A percentile compares a stretch with the other conserved stretches of the same genome.
phyloP scores from a whole-genome alignment of 2,797 vertebrate genomes.

The Protonibea diacanthus region DNA sequence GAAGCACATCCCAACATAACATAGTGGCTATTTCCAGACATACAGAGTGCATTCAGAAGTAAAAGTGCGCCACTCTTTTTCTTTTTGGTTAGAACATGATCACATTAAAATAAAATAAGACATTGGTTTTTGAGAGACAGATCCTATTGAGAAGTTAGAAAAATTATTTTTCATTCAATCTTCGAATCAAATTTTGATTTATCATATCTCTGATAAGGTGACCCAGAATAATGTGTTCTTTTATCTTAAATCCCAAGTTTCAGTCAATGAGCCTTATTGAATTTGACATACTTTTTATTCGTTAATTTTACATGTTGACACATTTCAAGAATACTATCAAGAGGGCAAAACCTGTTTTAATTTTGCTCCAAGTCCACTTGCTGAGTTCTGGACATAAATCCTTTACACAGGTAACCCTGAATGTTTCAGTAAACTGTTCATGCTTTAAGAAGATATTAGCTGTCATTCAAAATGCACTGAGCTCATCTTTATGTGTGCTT shows the following conservation, averaged over 20 bases:
- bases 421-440: background rate
- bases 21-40: background rate
- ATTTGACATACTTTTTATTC: background rate
- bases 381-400: background rate
- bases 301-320: background rate
- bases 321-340: background rate
- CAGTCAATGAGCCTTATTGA: no score
- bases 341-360: background rate
- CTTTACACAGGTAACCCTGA: background rate
- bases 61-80: background rate
- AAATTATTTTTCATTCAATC: background rate
- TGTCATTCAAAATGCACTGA: slow-evolving; percentile 7
- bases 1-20: background rate
- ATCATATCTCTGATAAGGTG: slow-evolving; percentile 1
- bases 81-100: background rate
- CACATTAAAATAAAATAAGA: background rate
- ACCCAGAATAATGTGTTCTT: slow-evolving; percentile 18
- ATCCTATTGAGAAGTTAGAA: background rate
- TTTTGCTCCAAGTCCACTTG: background rate
- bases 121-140: background rate
- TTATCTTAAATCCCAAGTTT: background rate
- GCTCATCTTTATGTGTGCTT: background rate
- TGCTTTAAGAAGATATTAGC: slow-evolving; percentile 10
- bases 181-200: background rate
- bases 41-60: background rate